phyloP scores from a whole-genome alignment of 2,888 invertebrate genomes.

The Apotomis turbidana region DNA sequence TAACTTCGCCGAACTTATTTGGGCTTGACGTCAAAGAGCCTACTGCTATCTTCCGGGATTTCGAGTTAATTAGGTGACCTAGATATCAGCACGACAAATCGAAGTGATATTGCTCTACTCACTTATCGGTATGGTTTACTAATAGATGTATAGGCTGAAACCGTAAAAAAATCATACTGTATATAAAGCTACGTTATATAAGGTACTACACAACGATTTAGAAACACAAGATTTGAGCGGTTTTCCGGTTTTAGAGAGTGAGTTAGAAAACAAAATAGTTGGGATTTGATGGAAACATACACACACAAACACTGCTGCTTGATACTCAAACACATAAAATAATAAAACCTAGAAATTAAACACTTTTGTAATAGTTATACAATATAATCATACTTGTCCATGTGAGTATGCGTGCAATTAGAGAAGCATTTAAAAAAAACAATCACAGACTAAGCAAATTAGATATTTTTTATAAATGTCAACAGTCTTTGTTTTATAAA shows the following conservation, averaged over 20 bases:
- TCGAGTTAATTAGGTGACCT: neutral
- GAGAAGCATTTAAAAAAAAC: conserved; percentile 8
- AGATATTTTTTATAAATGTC: conserved; percentile 28
- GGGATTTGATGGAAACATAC: too few relatives aligned
- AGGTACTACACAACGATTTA: too few relatives aligned
- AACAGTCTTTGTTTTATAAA: conserved; percentile 30
- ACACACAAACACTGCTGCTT: too few relatives aligned
- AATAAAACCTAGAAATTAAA: neutral
- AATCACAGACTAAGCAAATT: conserved; percentile 18
- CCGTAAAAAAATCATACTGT: too few relatives aligned
- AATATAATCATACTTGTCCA: neutral
- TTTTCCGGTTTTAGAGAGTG: too few relatives aligned
- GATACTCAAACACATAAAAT: too few relatives aligned
- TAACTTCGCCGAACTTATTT: too few relatives aligned
- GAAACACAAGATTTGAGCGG: too few relatives aligned
- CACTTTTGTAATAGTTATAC: conserved; percentile 6
- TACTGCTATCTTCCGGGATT: neutral
- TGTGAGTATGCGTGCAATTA: neutral
- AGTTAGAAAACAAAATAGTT: too few relatives aligned
- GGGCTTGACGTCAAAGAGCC: neutral
- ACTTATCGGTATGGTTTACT: too few relatives aligned
- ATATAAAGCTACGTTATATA: too few relatives aligned
- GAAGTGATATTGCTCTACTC: neutral
- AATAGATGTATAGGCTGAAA: too few relatives aligned
- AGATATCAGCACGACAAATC: neutral